Evolutionary conservation across 2,797 vertebrate species (phyloP), one percentile per base, ranked within the genome.

Genomic region (Scolopax bukidnonensis): DNA sequence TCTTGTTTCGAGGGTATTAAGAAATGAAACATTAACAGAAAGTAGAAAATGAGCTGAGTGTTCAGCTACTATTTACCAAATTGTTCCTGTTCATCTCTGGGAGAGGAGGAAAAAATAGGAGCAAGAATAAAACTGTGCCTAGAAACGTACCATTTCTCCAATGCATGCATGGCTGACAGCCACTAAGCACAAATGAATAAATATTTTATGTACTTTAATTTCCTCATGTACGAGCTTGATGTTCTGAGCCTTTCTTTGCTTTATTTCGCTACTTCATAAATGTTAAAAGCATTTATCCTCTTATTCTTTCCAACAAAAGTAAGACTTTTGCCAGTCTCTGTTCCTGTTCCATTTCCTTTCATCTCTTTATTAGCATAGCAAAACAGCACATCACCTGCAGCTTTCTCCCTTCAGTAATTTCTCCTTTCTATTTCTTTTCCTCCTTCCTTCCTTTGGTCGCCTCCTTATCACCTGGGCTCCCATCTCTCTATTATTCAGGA

Each of bases 201-300:
- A 97, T 97, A 97, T 97, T 97, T 98, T 85, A 98, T 96, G 95
- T 63, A 33, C 96, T 97, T 97, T 97, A 97, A 97, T 98, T 97
- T 97, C 95, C 96, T 96, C 97, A 96, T 95, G 96, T 81, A 79
- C 33, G 3, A 71, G 90, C 93, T 67, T 71, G 95, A 92, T 96
- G 95, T 89, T 95, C 95, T 84, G 87, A 96, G 91, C 85, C 87
- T 69, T 78, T 93, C 91, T 96, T 92, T 91, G 92, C 84, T 97
- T 97, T 95, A 89, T 96, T 97, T 96, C 93, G 95, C 93, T 94
- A 81, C 89, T 96, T 96, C 96, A 95, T 96, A 95, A 96, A 96
- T 91, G 95, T 96, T 95, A 67, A 95, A 96, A 97, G 78, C 79
- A 16, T 51, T 51, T 84, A 84, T 91, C 94, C 95, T 96, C 87